phyloP scores from a whole-genome alignment of 2,797 vertebrate species.

The Tragopan temminckii region DNA sequence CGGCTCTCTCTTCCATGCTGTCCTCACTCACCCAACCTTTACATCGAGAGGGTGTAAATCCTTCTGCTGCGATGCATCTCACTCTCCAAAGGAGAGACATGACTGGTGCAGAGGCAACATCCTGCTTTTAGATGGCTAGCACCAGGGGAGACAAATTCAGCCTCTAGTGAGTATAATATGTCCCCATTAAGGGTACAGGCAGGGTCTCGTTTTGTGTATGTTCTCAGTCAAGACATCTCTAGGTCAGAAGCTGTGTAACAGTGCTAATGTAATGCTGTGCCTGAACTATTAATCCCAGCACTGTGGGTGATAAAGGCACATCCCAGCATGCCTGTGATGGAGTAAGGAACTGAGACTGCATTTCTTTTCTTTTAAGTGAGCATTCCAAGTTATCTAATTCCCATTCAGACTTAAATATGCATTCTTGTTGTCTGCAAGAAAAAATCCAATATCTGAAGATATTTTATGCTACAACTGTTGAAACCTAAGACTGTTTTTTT shows the following conservation, averaged over 20 bases:
- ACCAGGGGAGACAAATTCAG: neutral
- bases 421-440: conserved; percentile 29
- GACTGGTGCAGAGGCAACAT: neutral
- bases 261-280: neutral
- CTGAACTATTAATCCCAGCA: neutral
- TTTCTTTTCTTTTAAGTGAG: neutral
- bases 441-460: conserved; percentile 15
- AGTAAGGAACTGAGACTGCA: neutral
- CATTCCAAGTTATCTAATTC: conserved; percentile 16
- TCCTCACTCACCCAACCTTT: neutral
- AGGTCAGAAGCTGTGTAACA: neutral
- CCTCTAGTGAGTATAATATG: neutral
- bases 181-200: neutral
- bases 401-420: neutral
- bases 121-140: neutral
- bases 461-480: neutral
- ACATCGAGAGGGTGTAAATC: neutral
- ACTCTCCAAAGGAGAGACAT: neutral
- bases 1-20: neutral
- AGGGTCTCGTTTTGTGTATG: neutral
- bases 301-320: neutral
- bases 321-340: neutral
- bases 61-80: neutral
- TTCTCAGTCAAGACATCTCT: neutral
- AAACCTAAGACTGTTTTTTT: neutral